These are phyloP conservation scores for Corydoras sp. DNA, from an alignment of 2,113 vertebrate genomes.

Conservation along the genomic window DNA sequence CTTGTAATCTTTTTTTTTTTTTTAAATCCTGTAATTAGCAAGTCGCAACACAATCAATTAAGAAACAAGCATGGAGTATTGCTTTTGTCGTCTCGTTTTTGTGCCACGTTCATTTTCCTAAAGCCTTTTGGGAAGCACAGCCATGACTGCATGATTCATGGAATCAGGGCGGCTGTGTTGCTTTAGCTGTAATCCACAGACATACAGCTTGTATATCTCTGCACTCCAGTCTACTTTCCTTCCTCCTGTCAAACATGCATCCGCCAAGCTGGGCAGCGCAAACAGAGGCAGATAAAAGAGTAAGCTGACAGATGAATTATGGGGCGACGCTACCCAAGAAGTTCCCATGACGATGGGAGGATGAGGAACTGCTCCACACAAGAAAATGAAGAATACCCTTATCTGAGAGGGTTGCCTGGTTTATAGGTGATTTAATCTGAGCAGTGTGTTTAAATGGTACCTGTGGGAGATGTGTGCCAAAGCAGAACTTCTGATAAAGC, in stretches of 20 bases:
- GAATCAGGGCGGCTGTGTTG: background rate
- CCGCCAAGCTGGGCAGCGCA: conserved; percentile 18
- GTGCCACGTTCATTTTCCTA: too few species aligned
- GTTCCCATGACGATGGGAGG: background rate
- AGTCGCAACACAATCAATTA: too few species aligned
- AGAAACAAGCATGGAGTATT: too few species aligned
- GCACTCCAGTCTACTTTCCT: conserved; percentile 13
- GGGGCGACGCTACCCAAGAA: conserved; percentile 19
- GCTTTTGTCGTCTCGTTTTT: too few species aligned
- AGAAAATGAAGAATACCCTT: background rate
- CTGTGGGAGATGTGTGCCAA: conserved; percentile 2
- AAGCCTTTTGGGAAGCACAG: background rate
- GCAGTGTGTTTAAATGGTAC: background rate
- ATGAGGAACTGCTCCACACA: background rate
- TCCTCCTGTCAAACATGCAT: background rate
- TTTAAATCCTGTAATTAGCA: too few species aligned
- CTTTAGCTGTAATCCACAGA: background rate
- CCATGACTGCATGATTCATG: background rate
- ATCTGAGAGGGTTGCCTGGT: background rate
- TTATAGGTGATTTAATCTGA: background rate
- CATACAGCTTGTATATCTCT: conserved; percentile 9
- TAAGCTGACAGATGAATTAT: conserved; percentile 32
- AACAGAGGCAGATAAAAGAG: conserved; percentile 20
- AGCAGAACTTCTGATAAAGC: background rate
- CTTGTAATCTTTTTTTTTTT: too few species aligned